Percentiles rank a stretch among this genome's conserved stretches.
These are phyloP conservation scores for Motacilla tschutschensis DNA, from an alignment of 2,113 vertebrate genomes.

Conservation along the genomic window DNA sequence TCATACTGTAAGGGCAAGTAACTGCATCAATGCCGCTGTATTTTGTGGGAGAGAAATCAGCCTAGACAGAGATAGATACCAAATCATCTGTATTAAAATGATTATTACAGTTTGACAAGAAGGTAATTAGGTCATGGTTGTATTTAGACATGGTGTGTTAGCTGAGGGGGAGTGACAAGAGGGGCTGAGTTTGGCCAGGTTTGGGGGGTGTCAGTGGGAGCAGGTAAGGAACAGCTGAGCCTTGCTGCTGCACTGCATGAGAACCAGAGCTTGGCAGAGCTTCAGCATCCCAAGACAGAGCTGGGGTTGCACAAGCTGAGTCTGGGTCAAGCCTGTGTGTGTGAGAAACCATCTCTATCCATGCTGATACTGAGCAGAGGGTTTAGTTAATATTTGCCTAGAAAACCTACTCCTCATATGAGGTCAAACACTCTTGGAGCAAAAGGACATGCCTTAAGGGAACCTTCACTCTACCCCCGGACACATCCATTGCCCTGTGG, in stretches of 20 bases:
- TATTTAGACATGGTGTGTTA: background rate
- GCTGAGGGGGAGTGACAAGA: background rate
- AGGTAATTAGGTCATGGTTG: background rate
- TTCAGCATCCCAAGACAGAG: background rate
- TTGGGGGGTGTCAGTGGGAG: background rate
- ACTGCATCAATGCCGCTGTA: background rate
- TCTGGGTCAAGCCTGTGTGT: background rate
- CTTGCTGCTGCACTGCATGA: background rate
- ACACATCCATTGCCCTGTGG: background rate
- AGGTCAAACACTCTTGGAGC: background rate
- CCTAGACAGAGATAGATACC: background rate
- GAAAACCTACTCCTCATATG: background rate
- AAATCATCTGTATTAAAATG: background rate
- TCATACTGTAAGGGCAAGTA: background rate
- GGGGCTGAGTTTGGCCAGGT: background rate
- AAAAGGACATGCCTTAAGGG: rapidly evolving
- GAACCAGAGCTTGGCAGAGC: background rate
- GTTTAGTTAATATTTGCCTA: background rate
- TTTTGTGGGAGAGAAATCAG: background rate
- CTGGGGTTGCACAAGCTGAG: background rate
- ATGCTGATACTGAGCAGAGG: rapidly evolving
- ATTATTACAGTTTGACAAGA: background rate
- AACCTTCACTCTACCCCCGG: rapidly evolving
- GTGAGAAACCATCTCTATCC: background rate
- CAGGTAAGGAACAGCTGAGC: background rate